phyloP scores from a whole-genome alignment of 2,797 vertebrate species.

The Muscicapa striata region DNA sequence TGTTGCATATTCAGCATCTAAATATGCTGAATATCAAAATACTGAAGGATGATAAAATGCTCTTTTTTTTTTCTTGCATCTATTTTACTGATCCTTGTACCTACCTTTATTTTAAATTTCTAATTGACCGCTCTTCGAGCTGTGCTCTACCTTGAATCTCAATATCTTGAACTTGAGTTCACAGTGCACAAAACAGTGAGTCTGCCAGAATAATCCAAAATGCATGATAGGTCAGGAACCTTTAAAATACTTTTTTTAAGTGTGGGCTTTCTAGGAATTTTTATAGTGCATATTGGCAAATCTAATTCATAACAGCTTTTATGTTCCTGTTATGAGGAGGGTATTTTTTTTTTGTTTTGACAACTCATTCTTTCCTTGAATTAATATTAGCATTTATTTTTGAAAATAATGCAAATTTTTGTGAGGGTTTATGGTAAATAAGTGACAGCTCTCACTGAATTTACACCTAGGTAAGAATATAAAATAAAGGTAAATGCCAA shows the following conservation, averaged over 20 bases:
- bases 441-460: background rate
- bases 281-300: background rate
- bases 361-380: background rate
- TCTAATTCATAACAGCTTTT: conserved; percentile 16
- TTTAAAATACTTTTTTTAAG: background rate
- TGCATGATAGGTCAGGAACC: background rate
- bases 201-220: background rate
- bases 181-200: background rate
- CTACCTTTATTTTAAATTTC: background rate
- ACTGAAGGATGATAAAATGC: background rate
- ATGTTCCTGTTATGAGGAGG: background rate
- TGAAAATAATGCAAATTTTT: background rate
- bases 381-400: conserved; percentile 26
- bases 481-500: background rate
- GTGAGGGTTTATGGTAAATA: background rate
- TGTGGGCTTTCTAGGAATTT: background rate
- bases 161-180: background rate
- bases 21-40: conserved; percentile 11
- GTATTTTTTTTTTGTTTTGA: conserved; percentile 50
- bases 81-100: background rate
- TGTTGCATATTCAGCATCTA: background rate
- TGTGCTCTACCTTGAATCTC: background rate
- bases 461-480: background rate
- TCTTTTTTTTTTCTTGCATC: background rate
- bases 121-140: background rate